These are phyloP conservation scores for Lithobates pipiens DNA, from an alignment of 2,797 vertebrate species.

Conservation along the genomic window DNA sequence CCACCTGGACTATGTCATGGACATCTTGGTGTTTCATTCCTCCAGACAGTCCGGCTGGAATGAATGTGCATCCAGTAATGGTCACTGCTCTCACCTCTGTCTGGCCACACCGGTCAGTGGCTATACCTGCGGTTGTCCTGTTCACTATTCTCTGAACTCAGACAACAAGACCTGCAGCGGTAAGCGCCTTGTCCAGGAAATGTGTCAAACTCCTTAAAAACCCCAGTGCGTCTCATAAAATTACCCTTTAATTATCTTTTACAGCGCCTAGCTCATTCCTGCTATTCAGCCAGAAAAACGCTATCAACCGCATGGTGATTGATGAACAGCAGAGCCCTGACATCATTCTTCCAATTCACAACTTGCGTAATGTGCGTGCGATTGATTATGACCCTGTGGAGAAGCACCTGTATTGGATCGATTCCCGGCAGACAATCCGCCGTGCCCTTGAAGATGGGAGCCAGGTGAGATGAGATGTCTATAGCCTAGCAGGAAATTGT, in stretches of 20 bases:
- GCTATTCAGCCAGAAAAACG: constrained; percentile 95
- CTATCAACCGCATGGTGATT: constrained; percentile 97
- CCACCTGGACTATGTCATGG: constrained; percentile 97
- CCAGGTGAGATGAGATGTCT: constrained; percentile 78
- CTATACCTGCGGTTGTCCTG: constrained; percentile 93
- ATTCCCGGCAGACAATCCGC: constrained; percentile 94
- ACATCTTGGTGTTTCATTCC: constrained; percentile 97
- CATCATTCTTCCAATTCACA: constrained; percentile 96
- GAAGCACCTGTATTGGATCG: constrained; percentile 96
- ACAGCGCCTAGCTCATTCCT: constrained; percentile 94
- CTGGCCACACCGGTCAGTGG: constrained; percentile 89
- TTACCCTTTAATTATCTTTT: neutral
- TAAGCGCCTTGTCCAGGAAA: constrained; percentile 71
- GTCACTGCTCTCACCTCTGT: constrained; percentile 96
- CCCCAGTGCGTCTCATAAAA: neutral
- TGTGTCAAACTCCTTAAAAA: too few relatives aligned
- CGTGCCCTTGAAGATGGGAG: constrained; percentile 92
- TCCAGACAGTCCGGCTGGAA: constrained; percentile 97
- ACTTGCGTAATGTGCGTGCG: constrained; percentile 90
- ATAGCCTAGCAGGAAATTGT: too few relatives aligned
- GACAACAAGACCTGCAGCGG: constrained; percentile 98
- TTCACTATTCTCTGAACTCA: constrained; percentile 91
- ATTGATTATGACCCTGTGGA: constrained; percentile 95
- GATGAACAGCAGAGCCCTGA: constrained; percentile 98
- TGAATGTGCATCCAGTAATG: constrained; percentile 92